These are phyloP conservation scores for Drosophila algonquin DNA, from an alignment of 2,888 invertebrate species.

Conservation along the genomic window DNA sequence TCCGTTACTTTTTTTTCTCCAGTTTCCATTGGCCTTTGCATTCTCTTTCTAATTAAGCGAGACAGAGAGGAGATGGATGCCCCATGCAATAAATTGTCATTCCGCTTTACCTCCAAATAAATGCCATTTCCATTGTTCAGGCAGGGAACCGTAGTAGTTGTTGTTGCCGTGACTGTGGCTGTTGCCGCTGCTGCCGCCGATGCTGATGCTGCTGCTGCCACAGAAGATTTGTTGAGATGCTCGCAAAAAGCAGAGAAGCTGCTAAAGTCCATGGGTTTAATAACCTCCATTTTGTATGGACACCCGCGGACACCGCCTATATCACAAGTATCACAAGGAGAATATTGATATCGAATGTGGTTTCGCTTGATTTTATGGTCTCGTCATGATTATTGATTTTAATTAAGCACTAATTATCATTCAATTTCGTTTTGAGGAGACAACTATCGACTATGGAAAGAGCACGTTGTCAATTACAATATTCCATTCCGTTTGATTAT, in stretches of 20 bases:
- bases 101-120: slow-evolving; percentile 77
- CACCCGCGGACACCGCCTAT: slow-evolving; percentile 34
- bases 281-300: slow-evolving; percentile 80
- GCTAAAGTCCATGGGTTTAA: slow-evolving; percentile 83
- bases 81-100: slow-evolving; percentile 62
- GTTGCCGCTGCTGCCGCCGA: slow-evolving; percentile 47
- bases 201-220: slow-evolving; percentile 60
- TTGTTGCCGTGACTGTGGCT: slow-evolving; percentile 46
- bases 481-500: slow-evolving; percentile 73
- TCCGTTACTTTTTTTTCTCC: slow-evolving; percentile 21
- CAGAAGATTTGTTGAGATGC: slow-evolving; percentile 81
- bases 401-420: slow-evolving; percentile 78
- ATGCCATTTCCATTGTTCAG: slow-evolving; percentile 81
- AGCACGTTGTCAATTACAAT: slow-evolving; percentile 74
- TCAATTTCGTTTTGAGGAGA: slow-evolving; percentile 55
- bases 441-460: slow-evolving; percentile 59
- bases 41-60: slow-evolving; percentile 45
- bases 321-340: slow-evolving; percentile 51
- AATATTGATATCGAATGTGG: slow-evolving; percentile 46
- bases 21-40: slow-evolving; percentile 40
- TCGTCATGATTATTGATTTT: slow-evolving; percentile 77
- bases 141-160: slow-evolving; percentile 30
- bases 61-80: slow-evolving; percentile 33
- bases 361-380: slow-evolving; percentile 47
- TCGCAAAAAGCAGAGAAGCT: slow-evolving; percentile 82